Base-by-base conservation (phyloP, 2,797 vertebrate species). In the Pipistrellus pygmaeus region DNA sequence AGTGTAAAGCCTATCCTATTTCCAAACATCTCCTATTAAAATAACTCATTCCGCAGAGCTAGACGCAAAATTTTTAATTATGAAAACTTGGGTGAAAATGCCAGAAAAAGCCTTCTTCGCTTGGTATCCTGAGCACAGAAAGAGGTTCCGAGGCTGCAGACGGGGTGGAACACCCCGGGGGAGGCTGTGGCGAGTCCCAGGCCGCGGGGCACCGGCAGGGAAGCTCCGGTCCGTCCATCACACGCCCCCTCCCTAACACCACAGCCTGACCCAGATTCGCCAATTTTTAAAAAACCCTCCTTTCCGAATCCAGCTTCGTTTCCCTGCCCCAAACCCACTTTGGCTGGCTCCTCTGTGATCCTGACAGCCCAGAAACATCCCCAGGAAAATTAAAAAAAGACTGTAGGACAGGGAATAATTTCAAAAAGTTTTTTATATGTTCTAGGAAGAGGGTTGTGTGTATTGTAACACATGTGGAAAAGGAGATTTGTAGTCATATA, bases 61-160 rank as follows among this genome's bases (percentile, higher is more conserved):
- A 48, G 25, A 88, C 51, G 60, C n/a, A 81, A 75, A 78, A 69
- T 71, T 90, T 88, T 88, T 78, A 95, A 87, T 86, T 80, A 88
- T 62, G 66, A 93, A 88, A 72, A 68, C 51, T 1, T 78, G 48
- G 8, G 64, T 85, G 55, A 38, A 91, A 92, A 90, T 32, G n/a
- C 46, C 75, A 91, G 48, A 73, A 66, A 82, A 85, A 60, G 72
- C 72, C 57, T 38, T 72, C 77, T 78, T 35, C 91, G 71, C 91
- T 69, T 32, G 21, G 72, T 15, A 35, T 11, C 51, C 66, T 53
- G 32, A 38, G 48, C 69, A 81, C 44, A 51, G 75, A 75, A 60
- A 48, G 66, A 0, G 46, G n/a, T 78, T 93, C 90, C 77, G 21
- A 38, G 41, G 68, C 51, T 46, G 9, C 15, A 69, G 32, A 11